phyloP scores from a whole-genome alignment of 2,888 invertebrate species.

The Caenorhabditis auriculariae region DNA sequence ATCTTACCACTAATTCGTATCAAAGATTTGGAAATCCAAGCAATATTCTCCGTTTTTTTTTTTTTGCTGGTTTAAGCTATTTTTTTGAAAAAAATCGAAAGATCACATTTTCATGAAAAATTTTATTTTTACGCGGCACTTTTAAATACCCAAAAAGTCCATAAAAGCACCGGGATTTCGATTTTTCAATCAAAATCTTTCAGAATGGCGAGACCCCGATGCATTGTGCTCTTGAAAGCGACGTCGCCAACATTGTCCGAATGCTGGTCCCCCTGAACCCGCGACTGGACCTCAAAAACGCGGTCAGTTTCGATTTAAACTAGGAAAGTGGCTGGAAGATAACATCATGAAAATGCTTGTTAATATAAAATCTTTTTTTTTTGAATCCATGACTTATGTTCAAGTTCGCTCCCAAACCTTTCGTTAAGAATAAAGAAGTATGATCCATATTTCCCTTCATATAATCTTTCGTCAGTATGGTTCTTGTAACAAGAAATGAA shows the following conservation, averaged over 20 bases:
- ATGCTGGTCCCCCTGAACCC: conserved; percentile 65
- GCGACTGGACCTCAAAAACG: conserved; percentile 67
- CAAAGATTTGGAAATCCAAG: no score
- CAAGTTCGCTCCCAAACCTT: neutral
- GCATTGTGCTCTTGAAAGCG: conserved; percentile 71
- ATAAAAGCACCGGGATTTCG: conserved; percentile 1
- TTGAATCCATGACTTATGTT: neutral
- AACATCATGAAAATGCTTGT: neutral
- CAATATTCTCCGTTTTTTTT: no score
- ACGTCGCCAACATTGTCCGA: conserved; percentile 67
- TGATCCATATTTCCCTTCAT: no score
- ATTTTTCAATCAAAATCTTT: conserved; percentile 33
- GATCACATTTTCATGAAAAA: no score
- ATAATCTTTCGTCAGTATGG: no score
- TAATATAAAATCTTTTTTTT: neutral
- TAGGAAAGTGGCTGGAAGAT: neutral
- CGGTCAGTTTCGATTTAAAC: conserved; percentile 61
- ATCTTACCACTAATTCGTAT: no score
- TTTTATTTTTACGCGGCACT: no score
- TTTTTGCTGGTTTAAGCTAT: no score
- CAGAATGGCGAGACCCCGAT: conserved; percentile 72
- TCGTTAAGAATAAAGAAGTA: no score
- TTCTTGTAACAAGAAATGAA: neutral
- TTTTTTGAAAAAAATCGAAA: no score
- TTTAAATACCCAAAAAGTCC: no score